Conservation (phyloP, 2,113 vertebrate genomes). For the Astur gentilis region DNA sequence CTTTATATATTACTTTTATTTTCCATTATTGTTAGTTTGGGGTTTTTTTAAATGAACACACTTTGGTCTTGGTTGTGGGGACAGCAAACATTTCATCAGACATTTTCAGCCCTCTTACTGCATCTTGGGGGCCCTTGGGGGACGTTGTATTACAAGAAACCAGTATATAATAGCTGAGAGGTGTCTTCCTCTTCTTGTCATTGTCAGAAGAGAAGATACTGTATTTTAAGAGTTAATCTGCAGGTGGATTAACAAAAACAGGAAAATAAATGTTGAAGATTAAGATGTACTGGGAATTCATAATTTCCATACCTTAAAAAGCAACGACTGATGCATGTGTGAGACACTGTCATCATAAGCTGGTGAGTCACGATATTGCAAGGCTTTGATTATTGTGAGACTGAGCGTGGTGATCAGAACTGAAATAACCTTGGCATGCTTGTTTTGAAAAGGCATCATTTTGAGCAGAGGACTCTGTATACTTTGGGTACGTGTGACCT, state of each 20-base stretch:
- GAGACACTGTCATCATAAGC: constrained; percentile 38
- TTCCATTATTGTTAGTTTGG: neutral
- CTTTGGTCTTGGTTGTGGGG: neutral
- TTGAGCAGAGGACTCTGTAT: neutral
- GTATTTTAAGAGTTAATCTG: neutral
- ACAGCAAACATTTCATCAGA: neutral
- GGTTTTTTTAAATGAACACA: neutral
- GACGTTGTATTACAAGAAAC: neutral
- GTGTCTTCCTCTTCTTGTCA: neutral
- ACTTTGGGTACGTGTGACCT: neutral
- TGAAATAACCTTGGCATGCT: constrained; percentile 30
- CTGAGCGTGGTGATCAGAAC: neutral
- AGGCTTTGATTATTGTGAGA: constrained; percentile 39
- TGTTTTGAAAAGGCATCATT: neutral
- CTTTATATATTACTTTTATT: neutral
- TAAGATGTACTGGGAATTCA: neutral
- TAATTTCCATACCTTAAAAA: constrained; percentile 35
- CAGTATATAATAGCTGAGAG: neutral
- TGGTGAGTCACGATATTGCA: constrained; percentile 47
- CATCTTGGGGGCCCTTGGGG: neutral
- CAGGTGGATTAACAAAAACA: neutral
- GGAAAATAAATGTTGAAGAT: neutral
- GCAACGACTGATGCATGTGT: neutral
- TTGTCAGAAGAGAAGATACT: neutral
- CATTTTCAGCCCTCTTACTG: neutral